Percentiles rank a stretch among this genome's conserved stretches.
phyloP scores from a whole-genome alignment of 2,888 invertebrate genomes.

The Athetis lepigone region DNA sequence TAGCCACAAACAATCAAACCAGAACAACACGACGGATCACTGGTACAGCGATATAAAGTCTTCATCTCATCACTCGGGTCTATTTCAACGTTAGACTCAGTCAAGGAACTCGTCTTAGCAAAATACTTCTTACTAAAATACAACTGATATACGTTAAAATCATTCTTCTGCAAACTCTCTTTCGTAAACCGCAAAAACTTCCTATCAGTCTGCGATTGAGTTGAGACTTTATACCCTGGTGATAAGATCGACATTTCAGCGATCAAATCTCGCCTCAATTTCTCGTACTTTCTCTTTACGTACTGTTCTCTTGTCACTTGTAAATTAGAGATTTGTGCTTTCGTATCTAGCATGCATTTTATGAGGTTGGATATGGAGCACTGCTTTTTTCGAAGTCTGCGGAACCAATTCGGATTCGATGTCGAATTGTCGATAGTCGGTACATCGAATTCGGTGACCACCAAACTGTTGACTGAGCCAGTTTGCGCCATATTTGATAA shows the following conservation, averaged over 20 bases:
- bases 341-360: slow-evolving; percentile 63
- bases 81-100: slow-evolving; percentile 58
- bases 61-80: slow-evolving; percentile 76
- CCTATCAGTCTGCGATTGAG: slow-evolving; percentile 74
- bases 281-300: slow-evolving; percentile 43
- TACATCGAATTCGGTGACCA: slow-evolving; percentile 17
- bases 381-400: slow-evolving; percentile 64
- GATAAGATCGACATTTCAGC: slow-evolving; percentile 67
- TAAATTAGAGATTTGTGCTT: slow-evolving; percentile 44
- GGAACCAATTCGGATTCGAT: slow-evolving; percentile 69
- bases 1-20: slow-evolving; percentile 67
- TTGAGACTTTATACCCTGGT: slow-evolving; percentile 69
- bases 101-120: slow-evolving; percentile 68
- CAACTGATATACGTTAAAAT: slow-evolving; percentile 73
- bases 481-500: slow-evolving; percentile 30
- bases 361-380: slow-evolving; percentile 68
- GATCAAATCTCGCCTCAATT: slow-evolving; percentile 65
- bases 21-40: slow-evolving; percentile 76
- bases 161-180: slow-evolving; percentile 58
- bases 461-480: slow-evolving; percentile 7
- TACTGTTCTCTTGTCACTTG: slow-evolving; percentile 23
- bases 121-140: slow-evolving; percentile 66
- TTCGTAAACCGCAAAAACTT: slow-evolving; percentile 48
- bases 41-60: slow-evolving; percentile 79
- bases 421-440: slow-evolving; percentile 61